phyloP scores from a whole-genome alignment of 2,113 vertebrate species.

The Rhabdornis inornatus region DNA sequence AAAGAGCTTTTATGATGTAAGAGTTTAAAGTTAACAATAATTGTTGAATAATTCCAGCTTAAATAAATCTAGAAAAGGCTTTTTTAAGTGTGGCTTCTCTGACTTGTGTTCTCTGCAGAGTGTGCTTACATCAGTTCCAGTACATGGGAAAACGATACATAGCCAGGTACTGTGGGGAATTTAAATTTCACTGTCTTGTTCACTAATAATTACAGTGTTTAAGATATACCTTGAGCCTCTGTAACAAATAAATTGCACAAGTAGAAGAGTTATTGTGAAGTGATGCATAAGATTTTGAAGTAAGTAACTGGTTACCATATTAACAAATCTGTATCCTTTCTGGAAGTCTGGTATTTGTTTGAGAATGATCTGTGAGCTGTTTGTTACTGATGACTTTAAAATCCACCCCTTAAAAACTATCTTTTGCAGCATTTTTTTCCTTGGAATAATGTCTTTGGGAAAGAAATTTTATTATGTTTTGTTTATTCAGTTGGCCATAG shows the following conservation, averaged over 20 bases:
- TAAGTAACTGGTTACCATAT: background rate
- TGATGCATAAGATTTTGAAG: background rate
- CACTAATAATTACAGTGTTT: background rate
- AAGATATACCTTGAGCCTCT: background rate
- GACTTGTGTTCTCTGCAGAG: constrained; percentile 74
- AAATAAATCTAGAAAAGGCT: background rate
- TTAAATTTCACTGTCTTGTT: background rate
- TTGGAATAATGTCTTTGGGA: background rate
- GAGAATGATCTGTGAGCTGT: background rate
- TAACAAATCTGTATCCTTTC: background rate
- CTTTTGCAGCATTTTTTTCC: background rate
- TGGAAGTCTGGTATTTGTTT: background rate
- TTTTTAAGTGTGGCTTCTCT: background rate
- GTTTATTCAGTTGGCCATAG: background rate
- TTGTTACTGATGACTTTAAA: background rate
- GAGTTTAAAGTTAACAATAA: background rate
- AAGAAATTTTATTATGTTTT: background rate
- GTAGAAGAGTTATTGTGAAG: background rate
- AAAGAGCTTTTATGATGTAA: background rate
- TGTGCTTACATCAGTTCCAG: constrained; percentile 97
- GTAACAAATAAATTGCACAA: background rate
- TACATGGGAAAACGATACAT: constrained; percentile 98
- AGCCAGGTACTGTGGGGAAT: constrained; percentile 88
- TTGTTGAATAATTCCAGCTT: background rate
- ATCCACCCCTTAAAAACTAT: background rate